Evolutionary conservation across 2,888 invertebrate genomes (phyloP).

Genomic region (Dione juno): DNA sequence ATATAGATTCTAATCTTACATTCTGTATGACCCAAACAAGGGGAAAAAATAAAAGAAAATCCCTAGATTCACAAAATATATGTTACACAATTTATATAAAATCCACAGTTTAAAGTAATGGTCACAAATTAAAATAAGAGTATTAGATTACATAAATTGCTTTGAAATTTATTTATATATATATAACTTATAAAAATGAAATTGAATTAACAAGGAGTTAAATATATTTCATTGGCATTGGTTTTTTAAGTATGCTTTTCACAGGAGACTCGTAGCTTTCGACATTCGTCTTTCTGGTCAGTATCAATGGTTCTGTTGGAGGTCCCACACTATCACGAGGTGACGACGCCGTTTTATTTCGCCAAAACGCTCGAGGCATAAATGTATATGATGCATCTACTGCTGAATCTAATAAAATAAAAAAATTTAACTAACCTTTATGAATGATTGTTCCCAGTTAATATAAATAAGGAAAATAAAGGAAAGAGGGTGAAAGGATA

Average conservation of each 20-base stretch:
- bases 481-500: too few species aligned
- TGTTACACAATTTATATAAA: too few species aligned
- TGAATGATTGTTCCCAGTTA: too few species aligned
- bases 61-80: too few species aligned
- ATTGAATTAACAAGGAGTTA: conserved; percentile 43
- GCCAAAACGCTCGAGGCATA: conserved; percentile 66
- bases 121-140: too few species aligned
- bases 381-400: conserved; percentile 70
- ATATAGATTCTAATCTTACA: too few species aligned
- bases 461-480: too few species aligned
- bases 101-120: too few species aligned
- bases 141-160: neutral
- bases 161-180: conserved; percentile 1
- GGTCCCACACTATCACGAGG: conserved; percentile 54
- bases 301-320: conserved; percentile 61
- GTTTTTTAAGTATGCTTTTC: conserved; percentile 78
- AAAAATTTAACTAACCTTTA: neutral
- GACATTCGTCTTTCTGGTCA: conserved; percentile 54
- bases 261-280: conserved; percentile 54
- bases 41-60: too few species aligned
- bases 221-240: conserved; percentile 79
- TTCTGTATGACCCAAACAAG: too few species aligned
- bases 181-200: neutral
- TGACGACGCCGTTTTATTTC: conserved; percentile 51
- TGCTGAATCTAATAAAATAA: conserved; percentile 59